Conservation (phyloP, 2,113 vertebrate species). For the Centropus bengalensis region DNA sequence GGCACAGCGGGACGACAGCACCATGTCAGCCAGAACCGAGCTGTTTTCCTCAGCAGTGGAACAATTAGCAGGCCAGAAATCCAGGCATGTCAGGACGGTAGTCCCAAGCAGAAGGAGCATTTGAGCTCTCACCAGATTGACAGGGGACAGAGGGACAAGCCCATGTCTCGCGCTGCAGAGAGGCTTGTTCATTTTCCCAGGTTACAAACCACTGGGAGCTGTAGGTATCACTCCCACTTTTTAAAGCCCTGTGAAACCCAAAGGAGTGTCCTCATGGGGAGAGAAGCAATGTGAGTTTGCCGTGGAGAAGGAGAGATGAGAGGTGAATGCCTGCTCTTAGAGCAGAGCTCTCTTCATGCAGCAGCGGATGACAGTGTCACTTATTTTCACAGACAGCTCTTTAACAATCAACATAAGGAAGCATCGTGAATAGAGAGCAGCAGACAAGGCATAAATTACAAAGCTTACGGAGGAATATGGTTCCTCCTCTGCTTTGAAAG, state of each 20-base stretch:
- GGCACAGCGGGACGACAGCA: neutral
- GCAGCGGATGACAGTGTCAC: neutral
- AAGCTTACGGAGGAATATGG: neutral
- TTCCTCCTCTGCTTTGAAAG: constrained; percentile 39
- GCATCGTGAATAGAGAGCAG: neutral
- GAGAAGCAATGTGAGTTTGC: neutral
- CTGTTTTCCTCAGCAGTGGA: constrained; percentile 14
- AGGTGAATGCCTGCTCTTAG: neutral
- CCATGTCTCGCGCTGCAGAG: neutral
- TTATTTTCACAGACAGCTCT: constrained; percentile 17
- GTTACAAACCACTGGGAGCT: neutral
- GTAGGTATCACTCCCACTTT: neutral
- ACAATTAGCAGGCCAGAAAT: neutral
- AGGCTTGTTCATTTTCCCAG: neutral
- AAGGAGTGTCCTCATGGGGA: neutral
- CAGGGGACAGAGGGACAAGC: neutral
- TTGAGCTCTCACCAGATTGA: neutral
- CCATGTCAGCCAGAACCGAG: constrained; percentile 45
- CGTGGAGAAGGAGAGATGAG: neutral
- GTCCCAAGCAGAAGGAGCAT: neutral
- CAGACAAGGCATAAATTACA: neutral
- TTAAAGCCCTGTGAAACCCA: neutral
- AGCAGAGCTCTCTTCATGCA: neutral
- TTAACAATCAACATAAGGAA: constrained; percentile 18
- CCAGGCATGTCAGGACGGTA: neutral